Evolutionary conservation across 2,113 vertebrate species (phyloP), one percentile per base, ranked within the genome.

Genomic region (Genyomyrus donnyi): DNA sequence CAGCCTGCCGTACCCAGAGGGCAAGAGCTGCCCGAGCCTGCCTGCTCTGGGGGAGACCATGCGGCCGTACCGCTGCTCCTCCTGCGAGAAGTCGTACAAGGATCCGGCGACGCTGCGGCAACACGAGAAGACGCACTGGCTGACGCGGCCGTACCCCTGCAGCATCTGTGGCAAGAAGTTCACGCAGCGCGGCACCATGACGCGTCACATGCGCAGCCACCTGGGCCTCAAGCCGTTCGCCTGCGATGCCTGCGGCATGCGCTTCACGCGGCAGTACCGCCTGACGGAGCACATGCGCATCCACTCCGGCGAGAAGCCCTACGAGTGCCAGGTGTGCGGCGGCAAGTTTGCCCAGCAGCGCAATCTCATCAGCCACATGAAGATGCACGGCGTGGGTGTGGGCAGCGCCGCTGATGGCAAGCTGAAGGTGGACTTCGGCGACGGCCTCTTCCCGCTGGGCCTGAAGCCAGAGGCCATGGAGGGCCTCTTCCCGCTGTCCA

Each of bases 281-380:
- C 97, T 99, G 90, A 99, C 98, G 0, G 98, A 99, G 96, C 98
- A 99, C 96, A 99, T 99, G 98, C 97, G 98, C 93, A 99, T 99
- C 94, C 98, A 99, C 95, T 99, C 98, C 0, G 98, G 98, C 0
- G 98, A 99, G 95, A 99, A 99, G 93, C 98, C 98, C 90, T 99
- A 99, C 1, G 98, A 99, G 93, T 99, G 98, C 94, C 98, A 99
- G 96, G 98, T 99, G 93, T 99, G 98, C 17, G 98, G 98, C 0
- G 98, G 98, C 19, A 99, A 99, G 96, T 99, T 99, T 35, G 98
- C 98, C 11, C 98, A 99, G 96, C 98, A 99, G 94, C 97, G 98
- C 93, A 99, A 99, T 96, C 98, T 99, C 94, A 99, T 99, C 96
- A 99, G 98, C 94, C 98, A 99, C 94, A 99, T 99, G 98, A 99